Conservation (phyloP, 2,797 vertebrate species). For the Cirrhinus mrigala region DNA sequence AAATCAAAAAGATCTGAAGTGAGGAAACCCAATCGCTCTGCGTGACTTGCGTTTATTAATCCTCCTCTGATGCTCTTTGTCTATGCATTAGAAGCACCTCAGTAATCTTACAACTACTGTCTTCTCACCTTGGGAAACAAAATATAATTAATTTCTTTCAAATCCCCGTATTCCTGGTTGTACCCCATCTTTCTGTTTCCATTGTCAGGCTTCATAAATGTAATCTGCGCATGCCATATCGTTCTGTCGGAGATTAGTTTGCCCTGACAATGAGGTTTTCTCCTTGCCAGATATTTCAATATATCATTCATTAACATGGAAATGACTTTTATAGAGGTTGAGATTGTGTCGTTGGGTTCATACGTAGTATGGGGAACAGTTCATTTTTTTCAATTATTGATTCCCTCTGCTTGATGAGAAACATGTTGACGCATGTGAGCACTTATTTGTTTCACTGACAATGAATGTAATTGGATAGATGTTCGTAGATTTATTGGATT, state of each 20-base stretch:
- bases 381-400: conserved; percentile 36
- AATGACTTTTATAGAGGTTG: conserved; percentile 46
- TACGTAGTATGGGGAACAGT: not conserved
- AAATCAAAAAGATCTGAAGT: conserved; percentile 1
- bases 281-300: conserved; percentile 49
- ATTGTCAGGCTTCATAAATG: conserved; percentile 57
- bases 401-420: conserved; percentile 9
- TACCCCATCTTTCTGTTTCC: conserved; percentile 54
- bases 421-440: conserved; percentile 1
- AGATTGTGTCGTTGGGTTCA: conserved; percentile 30
- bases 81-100: conserved; percentile 62
- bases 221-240: conserved; percentile 52
- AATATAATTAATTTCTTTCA: conserved; percentile 73
- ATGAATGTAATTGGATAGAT: conserved; percentile 18
- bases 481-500: not conserved
- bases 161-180: conserved; percentile 64
- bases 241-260: conserved; percentile 62
- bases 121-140: conserved; percentile 55
- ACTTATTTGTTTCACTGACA: not conserved
- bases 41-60: conserved; percentile 66
- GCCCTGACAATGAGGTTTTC: conserved; percentile 56
- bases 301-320: conserved; percentile 60
- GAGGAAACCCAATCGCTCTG: not conserved
- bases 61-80: conserved; percentile 59
- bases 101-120: conserved; percentile 69